phyloP scores from a whole-genome alignment of 1,140 invertebrate species.

The Cotesia glomerata region DNA sequence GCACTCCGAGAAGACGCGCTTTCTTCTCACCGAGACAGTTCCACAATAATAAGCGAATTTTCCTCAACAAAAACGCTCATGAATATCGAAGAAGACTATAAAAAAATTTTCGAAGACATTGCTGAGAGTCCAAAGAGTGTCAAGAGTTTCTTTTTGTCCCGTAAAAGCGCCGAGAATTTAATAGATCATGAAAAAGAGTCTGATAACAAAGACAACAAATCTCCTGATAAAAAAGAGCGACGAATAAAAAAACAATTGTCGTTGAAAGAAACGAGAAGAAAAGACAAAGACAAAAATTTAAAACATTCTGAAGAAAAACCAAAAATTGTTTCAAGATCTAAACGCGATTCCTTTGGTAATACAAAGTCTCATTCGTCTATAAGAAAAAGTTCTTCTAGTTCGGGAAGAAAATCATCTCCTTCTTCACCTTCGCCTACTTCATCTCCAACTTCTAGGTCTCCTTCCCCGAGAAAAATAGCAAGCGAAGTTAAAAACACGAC shows the following conservation, averaged over 20 bases:
- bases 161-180: constrained; percentile 29
- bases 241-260: background rate
- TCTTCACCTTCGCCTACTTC: background rate
- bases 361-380: background rate
- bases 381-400: background rate
- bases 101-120: constrained; percentile 32
- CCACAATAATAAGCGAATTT: constrained; percentile 50
- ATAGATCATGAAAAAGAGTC: constrained; percentile 9
- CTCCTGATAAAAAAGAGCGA: constrained; percentile 17
- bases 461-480: background rate
- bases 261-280: too few species aligned
- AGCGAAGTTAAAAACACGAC: background rate
- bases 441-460: background rate
- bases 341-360: constrained; percentile 25
- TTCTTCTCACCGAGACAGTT: constrained; percentile 47
- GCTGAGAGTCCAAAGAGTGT: constrained; percentile 21
- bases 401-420: constrained; percentile 5
- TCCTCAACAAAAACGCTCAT: constrained; percentile 50
- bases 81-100: constrained; percentile 43
- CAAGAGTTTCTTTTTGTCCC: constrained; percentile 31
- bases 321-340: background rate
- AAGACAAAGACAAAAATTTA: too few species aligned
- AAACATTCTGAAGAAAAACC: background rate
- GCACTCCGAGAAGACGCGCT: constrained; percentile 38
- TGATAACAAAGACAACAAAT: background rate